Conservation (phyloP, 1,140 invertebrate species). For the Episyrphus balteatus region DNA sequence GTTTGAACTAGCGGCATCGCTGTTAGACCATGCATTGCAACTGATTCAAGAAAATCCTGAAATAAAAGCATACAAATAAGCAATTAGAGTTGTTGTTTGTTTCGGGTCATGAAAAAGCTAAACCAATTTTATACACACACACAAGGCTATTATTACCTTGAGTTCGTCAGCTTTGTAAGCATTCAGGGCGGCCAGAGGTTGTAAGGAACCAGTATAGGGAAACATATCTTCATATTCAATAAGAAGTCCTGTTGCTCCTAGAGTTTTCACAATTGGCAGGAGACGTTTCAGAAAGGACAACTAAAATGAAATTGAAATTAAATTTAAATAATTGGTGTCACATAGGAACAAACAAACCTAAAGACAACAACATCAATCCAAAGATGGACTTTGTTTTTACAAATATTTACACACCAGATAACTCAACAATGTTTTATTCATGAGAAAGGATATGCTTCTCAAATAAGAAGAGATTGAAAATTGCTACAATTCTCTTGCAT, state of each 20-base stretch:
- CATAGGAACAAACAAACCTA: too few relatives aligned
- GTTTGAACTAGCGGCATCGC: slow-evolving; percentile 91
- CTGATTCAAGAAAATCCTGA: slow-evolving; percentile 36
- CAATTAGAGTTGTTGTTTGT: neutral
- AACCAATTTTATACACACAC: neutral
- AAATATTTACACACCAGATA: too few relatives aligned
- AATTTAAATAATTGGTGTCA: neutral
- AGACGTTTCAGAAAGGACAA: slow-evolving; percentile 48
- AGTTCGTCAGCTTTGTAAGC: slow-evolving; percentile 50
- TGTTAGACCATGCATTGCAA: slow-evolving; percentile 49
- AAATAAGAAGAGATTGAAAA: too few relatives aligned
- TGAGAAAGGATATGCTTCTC: neutral
- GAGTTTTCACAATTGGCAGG: slow-evolving; percentile 58
- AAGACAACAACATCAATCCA: too few relatives aligned
- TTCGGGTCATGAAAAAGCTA: neutral
- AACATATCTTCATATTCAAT: slow-evolving; percentile 99
- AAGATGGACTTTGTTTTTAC: too few relatives aligned
- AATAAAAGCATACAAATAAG: neutral
- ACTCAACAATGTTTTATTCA: neutral
- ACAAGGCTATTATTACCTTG: slow-evolving; percentile 11
- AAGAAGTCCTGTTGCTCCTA: slow-evolving; percentile 78
- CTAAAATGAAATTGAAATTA: slow-evolving; percentile 1
- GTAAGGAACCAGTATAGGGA: slow-evolving; percentile 65
- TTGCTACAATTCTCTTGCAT: too few relatives aligned
- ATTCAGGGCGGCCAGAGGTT: slow-evolving; percentile 57